Evolutionary conservation across 2,113 vertebrate species (phyloP), one percentile per base, ranked within the genome.

Genomic region (Salminus brasiliensis): DNA sequence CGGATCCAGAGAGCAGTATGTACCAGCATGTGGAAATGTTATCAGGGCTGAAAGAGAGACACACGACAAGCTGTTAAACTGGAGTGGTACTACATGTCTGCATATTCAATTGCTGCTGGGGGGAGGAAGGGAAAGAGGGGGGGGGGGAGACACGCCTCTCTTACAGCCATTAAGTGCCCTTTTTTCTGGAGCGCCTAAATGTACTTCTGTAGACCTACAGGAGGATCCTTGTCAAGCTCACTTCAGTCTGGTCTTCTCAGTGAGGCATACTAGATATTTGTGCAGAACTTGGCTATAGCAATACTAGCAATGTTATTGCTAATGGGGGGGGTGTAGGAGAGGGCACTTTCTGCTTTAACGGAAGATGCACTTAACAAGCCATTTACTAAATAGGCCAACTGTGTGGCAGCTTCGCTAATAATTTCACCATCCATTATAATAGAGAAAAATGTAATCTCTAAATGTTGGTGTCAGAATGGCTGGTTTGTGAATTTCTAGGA

Each of bases 1-100:
- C 96, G 0, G 96, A 98, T n/a, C 97, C 97, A 30, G 97, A 96
- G 52, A 99, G 96, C 70, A 99, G 93, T 82, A 98, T 96, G 85
- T 96, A 99, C 97, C 97, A 98, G 85, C 96, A 97, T 90, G 93
- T 94, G 82, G 96, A 95, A 83, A 96, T 89, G 70, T 91, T 96
- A 90, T 98, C 96, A 34, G 96, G 95, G 88, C 97, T 98, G 91
- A 21, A 93, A 86, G 3, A 84, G 12, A 88, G 39, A 85, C 27
- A 81, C 59, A 80, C 52, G 67, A 72, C 53, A 83, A 2, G 39
- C 1, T 2, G 32, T n/a, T 36, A n/a, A 52, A 57, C 71, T 25
- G 29, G 21, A 72, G 65, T 62, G 13, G 76, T 7, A 36, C 18
- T 21, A 53, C 62, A 62, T n/a, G 18, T 32, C 62, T 39, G 34